Conservation (phyloP, 2,113 vertebrate genomes). For the Paraplagusia blochii region DNA sequence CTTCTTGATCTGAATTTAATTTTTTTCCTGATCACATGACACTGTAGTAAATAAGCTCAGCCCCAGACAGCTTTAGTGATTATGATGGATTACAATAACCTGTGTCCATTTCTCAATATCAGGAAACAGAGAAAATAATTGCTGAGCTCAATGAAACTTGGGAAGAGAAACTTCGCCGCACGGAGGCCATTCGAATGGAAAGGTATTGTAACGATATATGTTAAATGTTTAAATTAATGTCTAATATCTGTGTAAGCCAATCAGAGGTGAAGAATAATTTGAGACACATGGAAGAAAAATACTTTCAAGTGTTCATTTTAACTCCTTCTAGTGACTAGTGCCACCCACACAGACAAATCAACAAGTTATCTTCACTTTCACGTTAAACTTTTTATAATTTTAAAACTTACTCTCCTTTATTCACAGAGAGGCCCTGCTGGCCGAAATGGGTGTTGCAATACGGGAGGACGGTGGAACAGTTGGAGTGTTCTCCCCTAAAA, state of each 20-base stretch:
- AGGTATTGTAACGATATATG: slow-evolving; percentile 63
- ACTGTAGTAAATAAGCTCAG: no score
- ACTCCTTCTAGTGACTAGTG: no score
- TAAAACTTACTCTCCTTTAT: slow-evolving; percentile 15
- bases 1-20: no score
- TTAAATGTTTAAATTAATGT: no score
- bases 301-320: no score
- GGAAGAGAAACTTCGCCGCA: slow-evolving; percentile 95
- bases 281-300: no score
- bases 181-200: slow-evolving; percentile 97
- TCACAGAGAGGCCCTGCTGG: slow-evolving; percentile 91
- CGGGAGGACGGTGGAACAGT: slow-evolving; percentile 94
- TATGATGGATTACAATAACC: neutral
- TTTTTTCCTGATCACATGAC: no score
- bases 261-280: no score
- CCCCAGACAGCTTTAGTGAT: no score
- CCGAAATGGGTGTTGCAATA: slow-evolving; percentile 98
- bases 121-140: slow-evolving; percentile 99
- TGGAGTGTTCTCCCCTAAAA: slow-evolving; percentile 97
- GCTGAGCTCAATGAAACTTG: slow-evolving; percentile 97
- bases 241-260: no score
- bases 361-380: no score
- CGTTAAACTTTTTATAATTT: neutral
- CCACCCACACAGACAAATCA: no score
- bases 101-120: slow-evolving; percentile 15